A percentile compares a stretch with the other conserved stretches of the same genome.
phyloP scores from a whole-genome alignment of 2,888 invertebrate species.

The Athalia rosae region DNA sequence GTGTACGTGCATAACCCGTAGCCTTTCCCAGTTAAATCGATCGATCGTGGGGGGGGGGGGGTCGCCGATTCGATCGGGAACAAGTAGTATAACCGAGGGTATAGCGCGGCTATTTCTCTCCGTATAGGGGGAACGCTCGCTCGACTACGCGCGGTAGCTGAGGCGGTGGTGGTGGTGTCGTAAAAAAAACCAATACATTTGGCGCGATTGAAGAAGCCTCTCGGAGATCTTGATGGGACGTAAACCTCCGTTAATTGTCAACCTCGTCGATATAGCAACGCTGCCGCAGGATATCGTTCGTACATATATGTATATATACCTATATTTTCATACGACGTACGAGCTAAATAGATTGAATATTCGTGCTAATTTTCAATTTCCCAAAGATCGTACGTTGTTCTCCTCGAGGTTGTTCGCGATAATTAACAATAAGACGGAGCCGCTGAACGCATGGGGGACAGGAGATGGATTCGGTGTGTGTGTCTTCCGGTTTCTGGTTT shows the following conservation, averaged over 20 bases:
- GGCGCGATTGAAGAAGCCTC: conserved; percentile 56
- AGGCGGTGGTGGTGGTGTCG: background rate
- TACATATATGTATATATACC: no score
- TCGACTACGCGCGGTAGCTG: background rate
- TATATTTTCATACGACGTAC: no score
- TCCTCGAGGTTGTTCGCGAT: no score
- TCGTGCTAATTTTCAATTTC: no score
- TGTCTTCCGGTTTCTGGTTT: no score
- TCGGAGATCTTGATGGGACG: conserved; percentile 45
- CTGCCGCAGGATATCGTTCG: no score
- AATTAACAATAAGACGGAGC: no score
- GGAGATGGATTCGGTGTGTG: no score
- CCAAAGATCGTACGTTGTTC: no score
- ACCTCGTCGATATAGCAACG: background rate
- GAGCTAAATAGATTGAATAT: no score
- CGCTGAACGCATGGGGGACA: no score
- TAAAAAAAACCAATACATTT: conserved; percentile 52
- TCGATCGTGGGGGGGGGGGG: no score
- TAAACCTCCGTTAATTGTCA: conserved; percentile 36
- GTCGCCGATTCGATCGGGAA: conserved; percentile 36
- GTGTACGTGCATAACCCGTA: background rate
- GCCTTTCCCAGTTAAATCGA: conserved; percentile 31
- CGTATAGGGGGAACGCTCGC: background rate
- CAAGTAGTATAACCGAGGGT: background rate
- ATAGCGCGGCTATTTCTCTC: background rate